phyloP scores from a whole-genome alignment of 37 sponge, comb jelly and placozoan genomes.

The Trichoplax adhaerens region DNA sequence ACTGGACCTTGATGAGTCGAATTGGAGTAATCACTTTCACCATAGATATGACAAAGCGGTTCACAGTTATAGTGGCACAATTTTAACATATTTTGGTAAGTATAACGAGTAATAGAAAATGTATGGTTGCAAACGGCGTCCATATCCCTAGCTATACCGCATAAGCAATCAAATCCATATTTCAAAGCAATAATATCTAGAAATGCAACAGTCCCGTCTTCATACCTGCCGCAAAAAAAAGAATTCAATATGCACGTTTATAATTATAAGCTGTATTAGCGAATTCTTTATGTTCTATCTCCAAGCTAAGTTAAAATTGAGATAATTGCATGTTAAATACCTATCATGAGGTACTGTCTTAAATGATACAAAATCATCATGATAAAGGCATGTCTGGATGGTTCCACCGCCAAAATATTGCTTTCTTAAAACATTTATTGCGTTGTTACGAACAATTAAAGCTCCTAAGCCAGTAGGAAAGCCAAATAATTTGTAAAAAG shows the following conservation, averaged over 20 bases:
- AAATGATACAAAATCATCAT: slow-evolving; percentile 25
- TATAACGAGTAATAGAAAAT: slow-evolving; percentile 28
- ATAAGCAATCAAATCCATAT: slow-evolving; percentile 59
- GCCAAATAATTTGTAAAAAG: slow-evolving; percentile 93
- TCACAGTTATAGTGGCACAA: slow-evolving; percentile 35
- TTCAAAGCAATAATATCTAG: slow-evolving; percentile 58
- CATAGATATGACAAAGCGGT: slow-evolving; percentile 50
- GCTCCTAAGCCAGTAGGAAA: slow-evolving; percentile 90
- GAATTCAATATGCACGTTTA: too few species aligned
- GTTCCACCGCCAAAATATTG: slow-evolving; percentile 83
- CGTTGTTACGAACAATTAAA: slow-evolving; percentile 49
- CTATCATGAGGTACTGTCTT: slow-evolving; percentile 42
- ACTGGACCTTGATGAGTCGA: slow-evolving; percentile 50
- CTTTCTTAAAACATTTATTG: slow-evolving; percentile 22
- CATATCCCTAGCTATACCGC: slow-evolving; percentile 30
- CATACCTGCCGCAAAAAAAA: slow-evolving; percentile 26
- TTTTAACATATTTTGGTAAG: slow-evolving; percentile 16
- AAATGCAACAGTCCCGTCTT: slow-evolving; percentile 79
- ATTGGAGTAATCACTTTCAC: slow-evolving; percentile 14
- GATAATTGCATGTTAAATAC: slow-evolving; percentile 10
- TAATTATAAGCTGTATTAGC: too few species aligned
- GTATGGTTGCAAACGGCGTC: slow-evolving; percentile 37
- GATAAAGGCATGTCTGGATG: slow-evolving; percentile 37
- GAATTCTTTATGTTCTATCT: too few species aligned
- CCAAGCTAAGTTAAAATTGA: too few species aligned